phyloP scores from a whole-genome alignment of 1,140 invertebrate species.

The Yoshiicerus persimilis region DNA sequence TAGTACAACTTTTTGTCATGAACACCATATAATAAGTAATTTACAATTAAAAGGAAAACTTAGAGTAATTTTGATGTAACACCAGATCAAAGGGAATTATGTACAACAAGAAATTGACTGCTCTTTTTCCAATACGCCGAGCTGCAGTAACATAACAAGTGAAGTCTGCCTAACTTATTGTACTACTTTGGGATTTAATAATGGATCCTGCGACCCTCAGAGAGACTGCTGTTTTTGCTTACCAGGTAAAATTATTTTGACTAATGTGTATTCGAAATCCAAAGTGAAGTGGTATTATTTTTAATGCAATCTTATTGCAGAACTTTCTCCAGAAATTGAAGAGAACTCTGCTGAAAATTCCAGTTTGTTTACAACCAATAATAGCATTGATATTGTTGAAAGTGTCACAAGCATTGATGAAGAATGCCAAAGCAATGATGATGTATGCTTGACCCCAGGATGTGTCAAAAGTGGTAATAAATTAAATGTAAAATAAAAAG shows the following conservation, averaged over 20 bases:
- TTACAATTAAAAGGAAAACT: no score
- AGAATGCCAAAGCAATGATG: not conserved
- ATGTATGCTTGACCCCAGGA: constrained; percentile 52
- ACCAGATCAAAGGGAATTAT: not conserved
- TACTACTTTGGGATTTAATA: not conserved
- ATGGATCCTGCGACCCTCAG: not conserved
- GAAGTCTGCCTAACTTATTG: not conserved
- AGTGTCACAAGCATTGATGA: no score
- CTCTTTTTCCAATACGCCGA: not conserved
- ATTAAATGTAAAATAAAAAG: no score
- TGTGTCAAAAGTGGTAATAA: constrained; percentile 53
- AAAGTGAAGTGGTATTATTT: no score
- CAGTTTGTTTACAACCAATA: no score
- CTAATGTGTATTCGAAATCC: no score
- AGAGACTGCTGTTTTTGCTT: not conserved
- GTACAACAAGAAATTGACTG: not conserved
- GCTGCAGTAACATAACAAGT: not conserved
- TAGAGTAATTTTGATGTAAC: not conserved
- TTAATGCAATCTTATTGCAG: not conserved
- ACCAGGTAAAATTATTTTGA: not conserved
- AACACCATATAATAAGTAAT: no score
- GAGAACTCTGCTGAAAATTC: not conserved
- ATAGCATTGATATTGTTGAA: no score
- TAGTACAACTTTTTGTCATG: no score
- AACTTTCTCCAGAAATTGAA: not conserved